Percentiles rank a stretch among this genome's conserved stretches.
These are phyloP conservation scores for Poecilia velifera DNA, from an alignment of 2,797 vertebrate species.

Conservation along the genomic window DNA sequence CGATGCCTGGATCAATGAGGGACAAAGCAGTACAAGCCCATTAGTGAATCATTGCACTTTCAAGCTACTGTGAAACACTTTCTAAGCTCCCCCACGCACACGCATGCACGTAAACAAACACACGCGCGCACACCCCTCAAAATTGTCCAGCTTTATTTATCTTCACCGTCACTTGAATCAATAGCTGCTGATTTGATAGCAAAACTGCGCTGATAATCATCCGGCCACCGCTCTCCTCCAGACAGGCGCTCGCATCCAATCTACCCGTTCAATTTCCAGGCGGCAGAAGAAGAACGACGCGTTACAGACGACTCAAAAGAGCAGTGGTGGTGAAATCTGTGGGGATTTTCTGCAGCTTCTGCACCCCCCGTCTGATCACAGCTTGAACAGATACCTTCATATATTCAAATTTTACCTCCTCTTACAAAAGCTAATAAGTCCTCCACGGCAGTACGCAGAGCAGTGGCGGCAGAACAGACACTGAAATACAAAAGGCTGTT, in stretches of 20 bases:
- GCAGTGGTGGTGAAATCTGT: conserved; percentile 1
- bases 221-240: conserved; percentile 14
- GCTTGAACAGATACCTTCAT: conserved; percentile 25
- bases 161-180: conserved; percentile 72
- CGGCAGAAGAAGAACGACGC: conserved; percentile 1
- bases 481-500: conserved; percentile 9
- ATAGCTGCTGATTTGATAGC: conserved; percentile 75
- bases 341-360: conserved; percentile 13
- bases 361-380: conserved; percentile 17
- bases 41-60: conserved; percentile 73
- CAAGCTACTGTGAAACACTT: conserved; percentile 53
- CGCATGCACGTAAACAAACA: neutral
- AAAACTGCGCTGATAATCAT: conserved; percentile 60
- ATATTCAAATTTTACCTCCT: conserved; percentile 30
- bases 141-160: conserved; percentile 67
- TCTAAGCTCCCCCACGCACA: conserved; percentile 12
- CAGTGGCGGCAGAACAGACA: conserved; percentile 15
- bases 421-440: conserved; percentile 31
- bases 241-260: conserved; percentile 23
- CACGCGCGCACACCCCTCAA: conserved; percentile 13
- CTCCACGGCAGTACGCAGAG: conserved; percentile 19
- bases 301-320: conserved; percentile 29
- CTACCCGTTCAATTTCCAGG: conserved; percentile 7
- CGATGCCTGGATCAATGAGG: conserved; percentile 69
- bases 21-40: conserved; percentile 62